Percentiles rank a stretch among this genome's conserved stretches.
phyloP scores from a whole-genome alignment of 2,113 vertebrate genomes.

The Illadopsis cleaveri region DNA sequence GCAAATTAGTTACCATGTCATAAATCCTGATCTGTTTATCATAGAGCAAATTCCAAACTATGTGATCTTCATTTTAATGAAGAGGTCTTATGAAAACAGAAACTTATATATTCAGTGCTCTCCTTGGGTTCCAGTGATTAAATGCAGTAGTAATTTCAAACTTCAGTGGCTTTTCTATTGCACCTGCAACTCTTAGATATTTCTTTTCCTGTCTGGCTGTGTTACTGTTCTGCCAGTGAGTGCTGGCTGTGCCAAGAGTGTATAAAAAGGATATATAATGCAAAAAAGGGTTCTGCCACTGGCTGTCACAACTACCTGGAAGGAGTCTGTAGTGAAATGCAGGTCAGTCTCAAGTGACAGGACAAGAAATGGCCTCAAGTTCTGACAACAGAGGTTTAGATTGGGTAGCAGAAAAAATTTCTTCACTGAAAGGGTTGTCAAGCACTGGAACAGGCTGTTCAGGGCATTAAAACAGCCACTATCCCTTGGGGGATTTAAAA shows the following conservation, averaged over 20 bases:
- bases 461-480: background rate
- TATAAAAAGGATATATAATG: background rate
- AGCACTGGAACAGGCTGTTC: background rate
- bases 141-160: background rate
- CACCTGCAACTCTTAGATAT: background rate
- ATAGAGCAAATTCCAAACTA: background rate
- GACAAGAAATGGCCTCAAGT: background rate
- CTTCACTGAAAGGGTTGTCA: background rate
- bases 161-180: background rate
- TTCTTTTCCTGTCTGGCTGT: background rate
- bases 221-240: background rate
- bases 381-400: background rate
- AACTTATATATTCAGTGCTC: background rate
- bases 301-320: background rate
- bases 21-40: background rate
- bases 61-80: background rate
- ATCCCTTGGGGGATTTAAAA: background rate
- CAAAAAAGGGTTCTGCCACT: fast-evolving
- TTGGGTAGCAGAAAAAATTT: background rate
- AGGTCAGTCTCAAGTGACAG: background rate
- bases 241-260: background rate
- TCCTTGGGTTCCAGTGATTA: background rate
- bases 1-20: background rate
- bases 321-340: background rate
- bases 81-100: background rate